Conservation (phyloP, 2,797 vertebrate genomes). For the Ambastaia sidthimunki region DNA sequence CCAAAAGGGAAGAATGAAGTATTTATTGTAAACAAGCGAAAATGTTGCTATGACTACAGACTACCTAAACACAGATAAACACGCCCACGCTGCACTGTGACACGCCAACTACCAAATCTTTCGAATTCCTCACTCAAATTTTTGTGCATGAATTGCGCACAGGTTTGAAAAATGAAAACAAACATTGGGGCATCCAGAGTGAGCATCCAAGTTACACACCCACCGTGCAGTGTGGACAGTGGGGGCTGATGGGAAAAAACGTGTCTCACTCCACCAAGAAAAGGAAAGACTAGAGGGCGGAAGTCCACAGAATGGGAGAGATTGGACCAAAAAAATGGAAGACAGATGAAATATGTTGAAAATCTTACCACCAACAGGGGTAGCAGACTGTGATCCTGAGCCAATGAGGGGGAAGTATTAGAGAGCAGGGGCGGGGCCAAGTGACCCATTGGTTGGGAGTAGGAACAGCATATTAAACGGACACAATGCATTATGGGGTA, state of each 20-base stretch:
- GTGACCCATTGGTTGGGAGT: slow-evolving; percentile 77
- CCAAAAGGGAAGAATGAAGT: slow-evolving; percentile 49
- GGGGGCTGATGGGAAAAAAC: slow-evolving; percentile 25
- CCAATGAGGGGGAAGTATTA: slow-evolving; percentile 85
- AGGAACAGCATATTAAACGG: slow-evolving; percentile 90
- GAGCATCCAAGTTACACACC: slow-evolving; percentile 51
- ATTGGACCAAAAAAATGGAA: slow-evolving; percentile 71
- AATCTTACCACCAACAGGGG: slow-evolving; percentile 96
- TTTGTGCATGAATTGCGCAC: slow-evolving; percentile 5
- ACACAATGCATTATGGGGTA: slow-evolving; percentile 70
- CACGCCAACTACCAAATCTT: slow-evolving; percentile 11
- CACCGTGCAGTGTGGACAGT: slow-evolving; percentile 52
- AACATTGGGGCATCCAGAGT: slow-evolving; percentile 40
- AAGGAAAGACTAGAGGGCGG: slow-evolving; percentile 55
- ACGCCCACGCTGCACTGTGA: slow-evolving; percentile 50
- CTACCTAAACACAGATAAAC: slow-evolving; percentile 46
- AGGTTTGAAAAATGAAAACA: neutral
- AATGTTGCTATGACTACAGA: slow-evolving; percentile 40
- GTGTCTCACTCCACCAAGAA: slow-evolving; percentile 19
- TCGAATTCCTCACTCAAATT: neutral
- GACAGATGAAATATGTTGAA: slow-evolving; percentile 77
- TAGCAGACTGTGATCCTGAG: slow-evolving; percentile 99
- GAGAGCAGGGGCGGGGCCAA: slow-evolving; percentile 75
- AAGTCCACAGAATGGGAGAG: slow-evolving; percentile 63
- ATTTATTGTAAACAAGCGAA: slow-evolving; percentile 37